Base-by-base conservation (phyloP, 2,797 vertebrate species). In the Sebastes nivosus region DNA sequence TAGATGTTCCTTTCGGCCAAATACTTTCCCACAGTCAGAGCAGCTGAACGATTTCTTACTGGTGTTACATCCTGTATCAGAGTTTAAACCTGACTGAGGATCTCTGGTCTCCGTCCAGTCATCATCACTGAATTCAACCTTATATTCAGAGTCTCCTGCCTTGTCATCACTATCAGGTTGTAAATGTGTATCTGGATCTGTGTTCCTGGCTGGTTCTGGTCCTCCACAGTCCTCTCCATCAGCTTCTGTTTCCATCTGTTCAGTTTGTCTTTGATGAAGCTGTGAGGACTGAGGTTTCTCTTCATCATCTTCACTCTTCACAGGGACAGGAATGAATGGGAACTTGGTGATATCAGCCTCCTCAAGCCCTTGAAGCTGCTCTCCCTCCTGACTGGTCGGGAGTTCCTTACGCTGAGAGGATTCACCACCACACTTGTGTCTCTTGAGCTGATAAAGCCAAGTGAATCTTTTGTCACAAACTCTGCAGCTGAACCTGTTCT, bases 361-460 rank as follows among this genome's bases (percentile, higher is more conserved):
- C 42, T 46, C 42, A 3, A 46, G 42, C 42, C 42, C 42, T 46
- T 46, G 42, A 46, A 46, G 42, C 42, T 46, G 42, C 38, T 69
- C 58, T 63, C 42, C 59, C 4, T 57, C 29, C 38, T 36, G 54
- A 60, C 16, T 16, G 61, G 2, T 52, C 29, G 18, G 24, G 2
- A 67, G 14, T 5, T 46, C 12, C 1, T 22, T 66, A 54, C 0
- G 4, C 29, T 63, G 18, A 3, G 46, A 57, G 5, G 46, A 29
- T 1, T 65, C 57, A 1, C 52, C 36, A 0, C 4, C 52, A 59
- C 82, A 80, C 25, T 8, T 60, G 65, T 84, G 82, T 68, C 69
- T 84, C 10, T 69, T 80, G 16, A 80, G 77, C 68, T 84, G 73
- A 30, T 73, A 73, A 4, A 64, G 73, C 82, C 82, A 77, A 0